Evolutionary conservation across 2,113 vertebrate species (phyloP).

Genomic region (Speoplatyrhinus poulsoni): DNA sequence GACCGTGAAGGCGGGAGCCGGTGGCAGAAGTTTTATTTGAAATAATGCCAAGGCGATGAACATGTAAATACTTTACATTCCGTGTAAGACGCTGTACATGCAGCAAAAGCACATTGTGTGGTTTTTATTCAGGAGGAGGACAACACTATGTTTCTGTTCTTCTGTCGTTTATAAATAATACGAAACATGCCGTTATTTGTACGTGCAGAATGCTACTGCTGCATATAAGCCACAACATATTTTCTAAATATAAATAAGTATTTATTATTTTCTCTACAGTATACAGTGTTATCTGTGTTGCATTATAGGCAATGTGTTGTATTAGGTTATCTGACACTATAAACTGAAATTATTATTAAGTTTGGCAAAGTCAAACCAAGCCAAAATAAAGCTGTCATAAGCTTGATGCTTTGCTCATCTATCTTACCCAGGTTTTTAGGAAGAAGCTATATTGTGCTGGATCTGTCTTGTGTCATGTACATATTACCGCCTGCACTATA

Average conservation of each 20-base stretch:
- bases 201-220: too few relatives aligned
- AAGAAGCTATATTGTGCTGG: slow-evolving; percentile 34
- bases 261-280: too few relatives aligned
- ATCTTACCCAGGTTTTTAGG: neutral
- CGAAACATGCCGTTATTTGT: too few relatives aligned
- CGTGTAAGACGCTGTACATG: neutral
- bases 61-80: slow-evolving; percentile 4
- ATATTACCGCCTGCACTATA: slow-evolving; percentile 66
- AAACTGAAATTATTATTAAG: too few relatives aligned
- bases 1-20: slow-evolving; percentile 5
- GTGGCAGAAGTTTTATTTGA: slow-evolving; percentile 4
- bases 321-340: too few relatives aligned
- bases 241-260: too few relatives aligned
- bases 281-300: too few relatives aligned
- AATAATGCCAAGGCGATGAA: slow-evolving; percentile 15
- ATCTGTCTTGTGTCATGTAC: slow-evolving; percentile 70
- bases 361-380: neutral
- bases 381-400: neutral
- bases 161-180: too few relatives aligned
- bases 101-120: slow-evolving; percentile 10
- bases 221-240: too few relatives aligned
- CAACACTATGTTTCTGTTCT: neutral
- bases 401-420: too few relatives aligned
- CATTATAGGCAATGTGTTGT: too few relatives aligned
- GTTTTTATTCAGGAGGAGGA: neutral